Evolutionary conservation across 2,888 invertebrate species (phyloP), one percentile per base, ranked within the genome.

Genomic region (Ischnus inquisitorius): DNA sequence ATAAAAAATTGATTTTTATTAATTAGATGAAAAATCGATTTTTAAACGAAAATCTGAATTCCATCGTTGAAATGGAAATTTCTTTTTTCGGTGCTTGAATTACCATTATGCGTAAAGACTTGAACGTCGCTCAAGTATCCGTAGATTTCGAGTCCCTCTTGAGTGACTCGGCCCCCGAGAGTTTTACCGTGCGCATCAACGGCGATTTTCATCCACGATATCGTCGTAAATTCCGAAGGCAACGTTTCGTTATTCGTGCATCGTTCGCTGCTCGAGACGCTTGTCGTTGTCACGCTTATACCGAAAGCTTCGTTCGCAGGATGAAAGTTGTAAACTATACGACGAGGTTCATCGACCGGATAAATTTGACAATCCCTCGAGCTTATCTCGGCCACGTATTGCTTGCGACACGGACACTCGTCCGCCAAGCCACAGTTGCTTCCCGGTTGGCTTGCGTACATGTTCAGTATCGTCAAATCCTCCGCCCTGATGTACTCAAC

Each of bases 81-180:
- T n/a, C n/a, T n/a, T n/a, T 46, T 46, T 14, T 28, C 14, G n/a
- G 2, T 12, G 46, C n/a, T 14, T 54, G 28, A 48, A 71, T n/a
- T 86, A 89, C 89, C 86, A 2, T 89, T 77, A 10, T 87, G 51
- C 16, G 76, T 82, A 64, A 92, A 90, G 2, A 87, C 77, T 6
- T 82, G 19, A 0, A 85, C 88, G 65, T 92, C 92, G 43, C 87
- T 89, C 8, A 91, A 62, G 3, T 88, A 91, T 14, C 91, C 92
- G 5, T 54, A 64, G 10, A 90, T 82, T 16, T 84, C 79, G 3
- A 82, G 10, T 2, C 77, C 22, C 3, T 76, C 10, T 34, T 86
- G 48, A 2, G 60, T 76, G 12, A 80, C 46, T n/a, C 78, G 64
- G 1, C 77, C 72, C 39, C 75, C 54, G 0, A 64, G 4, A 16